Conservation (phyloP, 2,113 vertebrate genomes). For the Puntigrus tetrazona region DNA sequence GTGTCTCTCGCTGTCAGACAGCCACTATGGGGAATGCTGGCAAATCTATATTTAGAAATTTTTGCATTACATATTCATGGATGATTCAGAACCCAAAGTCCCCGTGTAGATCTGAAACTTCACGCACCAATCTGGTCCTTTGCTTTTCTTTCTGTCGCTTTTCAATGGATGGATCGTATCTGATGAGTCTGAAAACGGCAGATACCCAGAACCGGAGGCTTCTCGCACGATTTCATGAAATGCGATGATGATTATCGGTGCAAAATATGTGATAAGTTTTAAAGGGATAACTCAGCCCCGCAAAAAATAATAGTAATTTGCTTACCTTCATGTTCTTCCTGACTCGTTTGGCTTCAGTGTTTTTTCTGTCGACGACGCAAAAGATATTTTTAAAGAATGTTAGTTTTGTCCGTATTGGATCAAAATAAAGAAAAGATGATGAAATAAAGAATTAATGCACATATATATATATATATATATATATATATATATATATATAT, state of each 20-base stretch:
- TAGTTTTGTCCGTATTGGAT: neutral
- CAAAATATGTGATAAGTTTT: neutral
- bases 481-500: too few relatives aligned
- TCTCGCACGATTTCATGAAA: neutral
- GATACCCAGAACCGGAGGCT: neutral
- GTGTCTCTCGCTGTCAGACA: constrained; percentile 45
- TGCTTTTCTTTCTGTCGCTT: neutral
- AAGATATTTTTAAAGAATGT: neutral
- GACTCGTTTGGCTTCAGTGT: neutral
- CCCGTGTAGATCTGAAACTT: constrained; percentile 40
- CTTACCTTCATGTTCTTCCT: neutral
- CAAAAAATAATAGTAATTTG: neutral
- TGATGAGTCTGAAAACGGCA: neutral
- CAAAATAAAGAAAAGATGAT: too few relatives aligned
- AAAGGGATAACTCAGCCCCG: neutral
- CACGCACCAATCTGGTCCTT: constrained; percentile 31
- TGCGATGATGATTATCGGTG: neutral
- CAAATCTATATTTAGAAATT: constrained; percentile 58
- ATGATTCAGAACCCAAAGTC: constrained; percentile 58
- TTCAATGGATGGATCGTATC: neutral
- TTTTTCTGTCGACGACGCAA: neutral
- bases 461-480: too few relatives aligned
- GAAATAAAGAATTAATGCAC: too few relatives aligned
- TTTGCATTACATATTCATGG: constrained; percentile 57
- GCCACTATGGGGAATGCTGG: constrained; percentile 44